Conservation (phyloP, 1,140 invertebrate genomes). For the Drosophila pectinifera region DNA sequence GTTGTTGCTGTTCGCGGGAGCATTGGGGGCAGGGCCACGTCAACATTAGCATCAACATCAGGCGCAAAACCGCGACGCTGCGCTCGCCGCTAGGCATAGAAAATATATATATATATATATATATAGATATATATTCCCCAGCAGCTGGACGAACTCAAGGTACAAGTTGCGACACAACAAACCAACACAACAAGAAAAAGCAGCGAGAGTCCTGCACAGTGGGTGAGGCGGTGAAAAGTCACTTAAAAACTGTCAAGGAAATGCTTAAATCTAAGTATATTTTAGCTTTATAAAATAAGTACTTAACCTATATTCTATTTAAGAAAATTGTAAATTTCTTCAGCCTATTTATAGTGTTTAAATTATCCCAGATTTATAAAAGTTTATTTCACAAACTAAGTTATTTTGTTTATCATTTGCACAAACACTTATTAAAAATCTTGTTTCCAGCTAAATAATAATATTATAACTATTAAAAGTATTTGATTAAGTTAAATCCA, state of each 20-base stretch:
- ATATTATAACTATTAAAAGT: too few relatives aligned
- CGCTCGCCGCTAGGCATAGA: slow-evolving; percentile 47
- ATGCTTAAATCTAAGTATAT: too few relatives aligned
- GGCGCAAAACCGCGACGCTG: slow-evolving; percentile 35
- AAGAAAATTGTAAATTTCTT: too few relatives aligned
- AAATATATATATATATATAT: slow-evolving; percentile 20
- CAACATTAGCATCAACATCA: slow-evolving; percentile 60
- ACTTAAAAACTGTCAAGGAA: not conserved
- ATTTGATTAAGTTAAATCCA: too few relatives aligned
- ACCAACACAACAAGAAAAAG: slow-evolving; percentile 2
- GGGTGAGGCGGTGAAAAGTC: not conserved
- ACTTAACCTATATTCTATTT: too few relatives aligned
- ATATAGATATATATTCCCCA: slow-evolving; percentile 22
- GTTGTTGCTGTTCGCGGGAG: not conserved
- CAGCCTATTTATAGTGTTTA: too few relatives aligned
- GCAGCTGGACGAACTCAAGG: slow-evolving; percentile 56
- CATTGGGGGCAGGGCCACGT: slow-evolving; percentile 25
- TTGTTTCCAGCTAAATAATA: too few relatives aligned
- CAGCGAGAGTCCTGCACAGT: slow-evolving; percentile 12
- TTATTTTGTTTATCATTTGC: too few relatives aligned
- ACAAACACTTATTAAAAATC: too few relatives aligned
- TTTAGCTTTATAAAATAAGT: too few relatives aligned
- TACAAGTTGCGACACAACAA: slow-evolving; percentile 26
- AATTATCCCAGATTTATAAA: too few relatives aligned
- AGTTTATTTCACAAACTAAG: too few relatives aligned